Evolutionary conservation across 2,113 vertebrate genomes (phyloP), one percentile per base, ranked within the genome.

Genomic region (Apodemus speciosus): DNA sequence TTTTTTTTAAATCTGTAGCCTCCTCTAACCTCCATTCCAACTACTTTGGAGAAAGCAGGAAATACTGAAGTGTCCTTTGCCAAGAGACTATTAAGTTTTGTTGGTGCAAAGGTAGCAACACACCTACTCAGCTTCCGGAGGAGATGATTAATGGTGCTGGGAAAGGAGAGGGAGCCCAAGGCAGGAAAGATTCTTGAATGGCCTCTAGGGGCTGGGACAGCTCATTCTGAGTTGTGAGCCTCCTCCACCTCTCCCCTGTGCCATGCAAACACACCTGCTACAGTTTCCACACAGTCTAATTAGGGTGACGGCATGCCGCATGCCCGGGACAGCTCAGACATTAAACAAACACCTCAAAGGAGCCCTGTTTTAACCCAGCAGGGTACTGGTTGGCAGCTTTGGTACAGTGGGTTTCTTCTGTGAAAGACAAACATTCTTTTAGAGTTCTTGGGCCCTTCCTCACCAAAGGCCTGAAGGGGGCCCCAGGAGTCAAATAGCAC

Each of bases 201-300:
- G 64, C 64, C 20, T 7, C n/a, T 18, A 23, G 8, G 56, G 23
- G 38, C 32, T 51, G 32, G 30, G 43, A 66, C 7, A 72, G 76
- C 30, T 84, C 58, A 27, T 23, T 84, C 43, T 84, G 35, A 30
- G 56, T 93, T 10, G 21, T 62, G 80, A n/a, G 81, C 38, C 38
- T 91, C 83, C 73, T 69, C 89, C 21, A 32, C 53, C 30, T 71
- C 60, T 43, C 40, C 56, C 9, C 6, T 9, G 11, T 68, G 71
- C 66, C 20, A 89, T 9, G 53, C 68, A 95, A 93, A 91, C 23
- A 92, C 84, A 94, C 95, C 94, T 97, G 97, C 80, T 91, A 6
- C 0, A 27, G 76, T 89, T 97, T 94, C 66, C 91, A 68, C 43
- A 46, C 6, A 6, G 46, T 25, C 64, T 89, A 94, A 87, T 94